Percentiles rank a stretch among this genome's conserved stretches.
Conservation (phyloP, 2,888 invertebrate genomes). For the Brenthis ino region DNA sequence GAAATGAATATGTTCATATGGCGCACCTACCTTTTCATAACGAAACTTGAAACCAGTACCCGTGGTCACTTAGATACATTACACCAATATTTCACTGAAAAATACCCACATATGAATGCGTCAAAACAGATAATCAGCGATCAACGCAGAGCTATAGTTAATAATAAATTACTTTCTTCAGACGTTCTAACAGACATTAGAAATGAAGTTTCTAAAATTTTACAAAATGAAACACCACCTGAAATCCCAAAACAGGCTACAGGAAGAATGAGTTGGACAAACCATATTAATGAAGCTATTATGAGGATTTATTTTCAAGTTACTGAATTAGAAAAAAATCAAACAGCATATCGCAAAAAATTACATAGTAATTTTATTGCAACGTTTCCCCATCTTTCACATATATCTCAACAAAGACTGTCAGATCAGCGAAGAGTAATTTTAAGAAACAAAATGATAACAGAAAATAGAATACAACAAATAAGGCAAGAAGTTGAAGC, state of each 20-base stretch:
- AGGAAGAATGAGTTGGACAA: conserved; percentile 29
- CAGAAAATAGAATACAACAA: conserved; percentile 15
- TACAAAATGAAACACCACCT: neutral
- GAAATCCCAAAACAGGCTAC: neutral
- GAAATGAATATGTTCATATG: conserved; percentile 35
- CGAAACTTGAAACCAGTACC: too few species aligned
- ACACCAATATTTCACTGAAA: conserved; percentile 31
- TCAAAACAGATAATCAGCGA: conserved; percentile 40
- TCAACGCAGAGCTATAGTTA: conserved; percentile 24
- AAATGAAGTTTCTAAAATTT: neutral
- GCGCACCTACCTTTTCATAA: conserved; percentile 30
- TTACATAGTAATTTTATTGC: conserved; percentile 24
- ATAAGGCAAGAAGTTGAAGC: conserved; percentile 11
- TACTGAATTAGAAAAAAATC: conserved; percentile 28
- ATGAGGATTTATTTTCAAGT: conserved; percentile 24
- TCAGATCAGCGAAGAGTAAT: conserved; percentile 34
- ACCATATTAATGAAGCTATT: conserved; percentile 33
- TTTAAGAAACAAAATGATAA: conserved; percentile 30
- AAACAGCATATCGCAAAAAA: conserved; percentile 30
- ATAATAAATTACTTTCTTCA: conserved; percentile 28
- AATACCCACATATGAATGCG: conserved; percentile 37
- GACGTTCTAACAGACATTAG: neutral
- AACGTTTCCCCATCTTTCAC: conserved; percentile 26
- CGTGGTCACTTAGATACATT: too few species aligned
- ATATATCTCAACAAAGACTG: conserved; percentile 34